Base-by-base conservation (phyloP, 2,888 invertebrate species). In the Synergus gifuensis region DNA sequence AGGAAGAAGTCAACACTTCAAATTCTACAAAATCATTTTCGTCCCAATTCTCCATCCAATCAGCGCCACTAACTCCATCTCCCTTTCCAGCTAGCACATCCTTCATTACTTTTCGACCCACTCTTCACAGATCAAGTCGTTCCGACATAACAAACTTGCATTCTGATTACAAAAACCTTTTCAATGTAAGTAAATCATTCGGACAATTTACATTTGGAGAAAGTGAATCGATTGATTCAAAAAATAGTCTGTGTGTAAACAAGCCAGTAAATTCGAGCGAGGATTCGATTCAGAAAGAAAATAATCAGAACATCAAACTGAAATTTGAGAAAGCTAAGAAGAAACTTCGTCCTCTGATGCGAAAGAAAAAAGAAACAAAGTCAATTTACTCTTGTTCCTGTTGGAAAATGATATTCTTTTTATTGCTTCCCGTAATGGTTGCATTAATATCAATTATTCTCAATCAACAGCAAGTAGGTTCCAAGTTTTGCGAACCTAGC, bases 401-500 rank as follows among this genome's bases (percentile, higher is more conserved):
- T 63, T 80, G 77, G 78, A 76, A 77, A 79, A 4, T 83, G 0
- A 28, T 79, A 18, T 85, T 86, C 63, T 79, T 84, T 54, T 9
- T 83, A 16, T 18, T 86, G 40, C 49, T 85, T 63, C 76, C 82
- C 67, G 9, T 84, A 76, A 9, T 28, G 28, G 11, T 81, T 76
- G 11, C 76, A 12, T 78, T 76, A 9, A n/a, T 83, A 5, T 63
- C 60, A 76, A 66, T 82, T 22, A 67, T 80, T 40, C 36, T 86
- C 1, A 84, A 76, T 67, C 78, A 83, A 76, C 67, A 63, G 16
- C 80, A 85, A 62, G 62, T 82, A 12, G 80, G 79, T 18, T 67
- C 64, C 16, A 40, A 58, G 44, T 8, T 85, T 49, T 88, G 88
- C 46, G 79, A 82, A 0, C 87, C 86, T 12, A 60, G 46, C 0